Conservation (phyloP, 2,113 vertebrate species). For the Alouatta palliata region DNA sequence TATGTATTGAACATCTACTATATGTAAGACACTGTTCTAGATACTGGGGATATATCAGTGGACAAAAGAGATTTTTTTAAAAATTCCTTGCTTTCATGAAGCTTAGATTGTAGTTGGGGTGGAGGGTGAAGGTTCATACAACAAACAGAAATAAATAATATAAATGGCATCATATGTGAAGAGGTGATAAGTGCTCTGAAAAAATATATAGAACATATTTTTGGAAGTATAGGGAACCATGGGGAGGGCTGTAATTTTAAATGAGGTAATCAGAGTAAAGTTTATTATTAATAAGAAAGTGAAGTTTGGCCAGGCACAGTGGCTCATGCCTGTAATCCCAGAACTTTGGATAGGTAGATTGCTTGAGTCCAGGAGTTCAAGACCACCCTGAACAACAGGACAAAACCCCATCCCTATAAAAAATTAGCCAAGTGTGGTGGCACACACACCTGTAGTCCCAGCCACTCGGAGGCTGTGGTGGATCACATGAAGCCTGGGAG, state of each 20-base stretch:
- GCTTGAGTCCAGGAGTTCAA: not conserved
- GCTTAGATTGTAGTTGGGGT: not conserved
- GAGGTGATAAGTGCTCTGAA: not conserved
- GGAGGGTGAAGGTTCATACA: not conserved
- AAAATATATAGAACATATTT: not conserved
- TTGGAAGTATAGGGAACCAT: not conserved
- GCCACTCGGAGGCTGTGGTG: not conserved
- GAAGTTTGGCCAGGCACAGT: not conserved
- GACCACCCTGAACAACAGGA: not conserved
- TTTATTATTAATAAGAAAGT: not conserved
- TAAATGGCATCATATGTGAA: not conserved
- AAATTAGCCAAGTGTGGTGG: not conserved
- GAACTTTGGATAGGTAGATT: not conserved
- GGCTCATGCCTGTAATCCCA: not conserved
- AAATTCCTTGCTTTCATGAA: not conserved
- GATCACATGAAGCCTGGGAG: not conserved
- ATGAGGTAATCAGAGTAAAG: not conserved
- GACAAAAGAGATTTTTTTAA: not conserved
- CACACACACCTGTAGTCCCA: not conserved
- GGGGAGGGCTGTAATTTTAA: not conserved
- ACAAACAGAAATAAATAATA: not conserved
- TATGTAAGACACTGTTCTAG: not conserved
- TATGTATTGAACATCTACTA: not conserved
- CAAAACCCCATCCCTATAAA: not conserved
- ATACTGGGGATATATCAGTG: not conserved